Evolutionary conservation across 2,888 invertebrate species (phyloP).

Genomic region (Chrysopilus asiliformis): DNA sequence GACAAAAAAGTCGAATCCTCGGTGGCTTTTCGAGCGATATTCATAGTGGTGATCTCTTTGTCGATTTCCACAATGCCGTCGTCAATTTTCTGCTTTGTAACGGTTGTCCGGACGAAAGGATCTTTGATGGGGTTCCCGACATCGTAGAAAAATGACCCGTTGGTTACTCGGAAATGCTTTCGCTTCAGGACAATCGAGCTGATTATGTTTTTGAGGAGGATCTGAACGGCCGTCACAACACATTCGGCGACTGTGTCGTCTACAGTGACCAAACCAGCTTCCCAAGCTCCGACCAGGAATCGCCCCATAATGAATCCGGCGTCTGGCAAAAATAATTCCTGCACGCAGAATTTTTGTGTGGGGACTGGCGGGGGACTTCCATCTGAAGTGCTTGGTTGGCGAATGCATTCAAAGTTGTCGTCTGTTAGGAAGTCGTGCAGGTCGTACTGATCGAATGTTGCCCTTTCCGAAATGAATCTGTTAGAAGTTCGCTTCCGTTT

Average conservation of each 20-base stretch:
- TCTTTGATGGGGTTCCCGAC: constrained; percentile 67
- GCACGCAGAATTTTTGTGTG: constrained; percentile 43
- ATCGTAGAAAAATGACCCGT: constrained; percentile 62
- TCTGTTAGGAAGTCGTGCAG: constrained; percentile 45
- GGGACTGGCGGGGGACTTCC: constrained; percentile 22
- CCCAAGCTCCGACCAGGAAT: constrained; percentile 79
- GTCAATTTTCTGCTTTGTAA: constrained; percentile 48
- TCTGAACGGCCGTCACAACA: constrained; percentile 67
- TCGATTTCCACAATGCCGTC: constrained; percentile 26
- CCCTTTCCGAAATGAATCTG: constrained; percentile 42
- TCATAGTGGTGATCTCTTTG: too few relatives aligned
- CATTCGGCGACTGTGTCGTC: constrained; percentile 71
- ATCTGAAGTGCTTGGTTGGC: constrained; percentile 18
- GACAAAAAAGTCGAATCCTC: constrained; percentile 65
- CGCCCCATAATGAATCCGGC: constrained; percentile 68
- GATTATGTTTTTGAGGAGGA: constrained; percentile 70
- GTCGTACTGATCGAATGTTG: constrained; percentile 47
- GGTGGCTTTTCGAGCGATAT: constrained; percentile 41
- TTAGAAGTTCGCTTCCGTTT: constrained; percentile 40
- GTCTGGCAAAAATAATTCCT: constrained; percentile 75
- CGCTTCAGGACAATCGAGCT: constrained; percentile 63
- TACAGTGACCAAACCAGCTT: constrained; percentile 71
- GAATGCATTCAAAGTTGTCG: constrained; percentile 30
- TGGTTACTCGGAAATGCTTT: constrained; percentile 63
- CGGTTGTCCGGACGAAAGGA: constrained; percentile 64